Conservation (phyloP, 2,113 vertebrate genomes). For the Delphinus delphis region DNA sequence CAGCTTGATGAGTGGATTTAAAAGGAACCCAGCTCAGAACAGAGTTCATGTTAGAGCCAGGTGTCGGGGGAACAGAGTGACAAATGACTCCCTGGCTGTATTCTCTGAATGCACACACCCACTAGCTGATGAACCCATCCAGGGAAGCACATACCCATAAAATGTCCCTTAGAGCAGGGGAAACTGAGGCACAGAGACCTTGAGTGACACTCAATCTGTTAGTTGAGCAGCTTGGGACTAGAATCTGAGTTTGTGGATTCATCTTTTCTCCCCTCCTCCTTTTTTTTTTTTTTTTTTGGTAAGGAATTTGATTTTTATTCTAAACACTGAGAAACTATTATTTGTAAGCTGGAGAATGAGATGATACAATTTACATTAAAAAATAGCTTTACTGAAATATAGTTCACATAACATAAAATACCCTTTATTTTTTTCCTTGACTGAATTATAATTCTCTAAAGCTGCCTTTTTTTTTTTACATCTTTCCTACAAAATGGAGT, state of each 20-base stretch:
- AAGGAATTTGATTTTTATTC: neutral
- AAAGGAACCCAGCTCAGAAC: neutral
- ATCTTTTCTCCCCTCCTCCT: neutral
- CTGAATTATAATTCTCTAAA: conserved; percentile 1
- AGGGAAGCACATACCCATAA: neutral
- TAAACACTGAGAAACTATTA: neutral
- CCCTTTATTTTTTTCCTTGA: neutral
- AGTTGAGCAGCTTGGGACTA: neutral
- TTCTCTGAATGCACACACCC: neutral
- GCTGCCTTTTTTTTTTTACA: neutral
- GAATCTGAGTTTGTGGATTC: neutral
- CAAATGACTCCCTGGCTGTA: neutral
- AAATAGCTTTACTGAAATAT: neutral
- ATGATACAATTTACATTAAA: neutral
- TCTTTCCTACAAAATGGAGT: neutral
- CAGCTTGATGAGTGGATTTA: neutral
- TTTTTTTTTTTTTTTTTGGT: neutral
- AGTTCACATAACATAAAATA: neutral
- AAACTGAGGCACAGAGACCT: neutral
- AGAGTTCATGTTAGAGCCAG: neutral
- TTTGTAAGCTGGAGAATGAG: neutral
- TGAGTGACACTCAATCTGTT: neutral
- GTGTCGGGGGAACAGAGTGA: neutral
- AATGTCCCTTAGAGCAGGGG: neutral
- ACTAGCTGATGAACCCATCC: neutral